phyloP scores from a whole-genome alignment of 2,113 vertebrate genomes.

The Sminthopsis crassicaudata region DNA sequence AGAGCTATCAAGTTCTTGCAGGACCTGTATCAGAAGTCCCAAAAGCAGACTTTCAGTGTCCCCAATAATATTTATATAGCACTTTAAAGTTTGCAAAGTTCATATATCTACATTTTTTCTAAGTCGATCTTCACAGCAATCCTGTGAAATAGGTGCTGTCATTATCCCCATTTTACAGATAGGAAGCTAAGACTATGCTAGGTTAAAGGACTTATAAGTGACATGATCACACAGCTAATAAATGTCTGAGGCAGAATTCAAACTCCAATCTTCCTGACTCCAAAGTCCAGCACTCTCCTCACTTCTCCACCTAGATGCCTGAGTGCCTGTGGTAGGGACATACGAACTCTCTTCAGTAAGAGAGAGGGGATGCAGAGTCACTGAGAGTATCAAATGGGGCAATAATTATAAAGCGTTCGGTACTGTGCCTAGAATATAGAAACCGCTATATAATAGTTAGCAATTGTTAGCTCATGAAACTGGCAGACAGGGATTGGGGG shows the following conservation, averaged over 20 bases:
- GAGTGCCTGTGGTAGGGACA: not conserved
- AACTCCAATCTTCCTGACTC: not conserved
- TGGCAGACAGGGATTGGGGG: not conserved
- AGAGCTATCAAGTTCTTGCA: not conserved
- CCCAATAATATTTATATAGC: not conserved
- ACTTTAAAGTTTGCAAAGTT: not conserved
- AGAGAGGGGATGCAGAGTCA: not conserved
- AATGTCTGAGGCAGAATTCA: not conserved
- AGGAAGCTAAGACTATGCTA: not conserved
- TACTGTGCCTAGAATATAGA: not conserved
- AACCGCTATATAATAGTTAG: not conserved
- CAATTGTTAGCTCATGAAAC: not conserved
- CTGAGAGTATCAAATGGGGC: not conserved
- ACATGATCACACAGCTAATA: not conserved
- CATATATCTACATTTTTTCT: not conserved
- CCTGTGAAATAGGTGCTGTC: not conserved
- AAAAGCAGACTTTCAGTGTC: not conserved
- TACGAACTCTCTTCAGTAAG: not conserved
- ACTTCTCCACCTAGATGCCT: not conserved
- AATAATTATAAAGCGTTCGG: not conserved
- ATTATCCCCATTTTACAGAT: not conserved
- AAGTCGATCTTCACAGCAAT: not conserved
- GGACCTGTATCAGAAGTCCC: not conserved
- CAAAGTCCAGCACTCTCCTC: not conserved
- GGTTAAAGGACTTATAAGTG: not conserved